These are phyloP conservation scores for Merodon equestris DNA, from an alignment of 2,888 invertebrate species.

Conservation along the genomic window DNA sequence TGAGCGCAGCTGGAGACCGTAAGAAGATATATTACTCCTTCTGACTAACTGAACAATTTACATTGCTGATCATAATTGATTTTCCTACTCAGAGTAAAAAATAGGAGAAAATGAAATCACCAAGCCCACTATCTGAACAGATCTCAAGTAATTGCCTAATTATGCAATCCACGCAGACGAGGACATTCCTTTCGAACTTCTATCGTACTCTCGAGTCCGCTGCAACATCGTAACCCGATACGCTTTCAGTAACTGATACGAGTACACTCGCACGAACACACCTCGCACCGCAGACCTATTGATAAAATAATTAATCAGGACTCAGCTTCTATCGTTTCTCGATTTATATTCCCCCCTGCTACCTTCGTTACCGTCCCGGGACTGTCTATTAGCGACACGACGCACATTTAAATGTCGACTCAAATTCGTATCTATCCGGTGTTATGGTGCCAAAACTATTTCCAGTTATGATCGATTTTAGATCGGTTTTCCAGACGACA, in stretches of 20 bases:
- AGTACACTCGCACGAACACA: not conserved
- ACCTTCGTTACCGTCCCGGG: no score
- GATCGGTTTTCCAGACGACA: conserved; percentile 50
- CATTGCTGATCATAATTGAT: no score
- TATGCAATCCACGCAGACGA: conserved; percentile 42
- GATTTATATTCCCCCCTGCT: conserved; percentile 12
- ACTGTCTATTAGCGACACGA: no score
- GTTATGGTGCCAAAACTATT: conserved; percentile 50
- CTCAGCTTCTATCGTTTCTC: conserved; percentile 28
- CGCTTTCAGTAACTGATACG: no score
- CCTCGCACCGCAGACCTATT: conserved; percentile 30
- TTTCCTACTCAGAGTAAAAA: no score
- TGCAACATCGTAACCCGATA: conserved; percentile 47
- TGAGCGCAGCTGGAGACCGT: no score
- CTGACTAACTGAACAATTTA: no score
- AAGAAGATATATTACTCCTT: no score
- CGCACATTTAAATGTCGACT: not conserved
- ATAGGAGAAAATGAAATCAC: no score
- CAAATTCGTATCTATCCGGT: not conserved
- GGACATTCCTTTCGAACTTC: conserved; percentile 36
- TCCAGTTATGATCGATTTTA: conserved; percentile 65
- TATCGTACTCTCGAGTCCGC: not conserved
- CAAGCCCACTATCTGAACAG: no score
- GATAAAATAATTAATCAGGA: conserved; percentile 66
- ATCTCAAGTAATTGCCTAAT: conserved; percentile 45